Percentiles rank a stretch among this genome's conserved stretches.
Evolutionary conservation across 2,888 invertebrate species (phyloP).

Genomic region (Phortica magna): DNA sequence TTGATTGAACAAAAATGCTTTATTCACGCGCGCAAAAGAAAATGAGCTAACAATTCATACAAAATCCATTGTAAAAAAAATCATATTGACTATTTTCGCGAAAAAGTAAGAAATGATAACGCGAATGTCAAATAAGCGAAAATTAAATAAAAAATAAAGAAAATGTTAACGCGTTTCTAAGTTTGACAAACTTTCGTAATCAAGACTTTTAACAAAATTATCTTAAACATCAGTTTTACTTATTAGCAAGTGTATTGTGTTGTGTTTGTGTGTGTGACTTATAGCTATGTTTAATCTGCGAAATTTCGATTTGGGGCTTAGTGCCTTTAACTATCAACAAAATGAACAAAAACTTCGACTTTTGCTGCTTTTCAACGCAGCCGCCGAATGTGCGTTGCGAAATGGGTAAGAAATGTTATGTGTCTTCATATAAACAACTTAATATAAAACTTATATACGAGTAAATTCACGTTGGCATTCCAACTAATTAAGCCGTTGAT

Average conservation of each 20-base stretch:
- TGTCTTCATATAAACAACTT: too few species aligned
- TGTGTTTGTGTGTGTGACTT: too few species aligned
- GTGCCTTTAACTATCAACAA: not conserved
- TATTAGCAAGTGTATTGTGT: not conserved
- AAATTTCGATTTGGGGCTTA: too few species aligned
- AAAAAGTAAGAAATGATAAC: not conserved
- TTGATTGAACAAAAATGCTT: constrained; percentile 16
- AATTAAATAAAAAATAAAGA: not conserved
- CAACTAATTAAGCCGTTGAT: not conserved
- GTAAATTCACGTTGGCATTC: not conserved
- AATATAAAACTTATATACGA: not conserved
- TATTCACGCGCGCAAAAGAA: constrained; percentile 18
- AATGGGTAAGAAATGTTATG: constrained; percentile 1
- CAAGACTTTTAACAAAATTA: too few species aligned
- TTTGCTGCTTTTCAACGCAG: not conserved
- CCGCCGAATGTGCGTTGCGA: not conserved
- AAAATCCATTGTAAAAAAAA: constrained; percentile 15
- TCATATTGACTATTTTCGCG: not conserved
- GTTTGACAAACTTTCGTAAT: too few species aligned
- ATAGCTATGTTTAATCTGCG: too few species aligned
- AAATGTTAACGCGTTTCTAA: too few species aligned
- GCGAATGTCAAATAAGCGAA: constrained; percentile 3
- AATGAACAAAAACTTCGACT: not conserved
- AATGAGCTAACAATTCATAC: constrained; percentile 14
- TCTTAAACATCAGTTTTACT: not conserved